A percentile compares a stretch with the other conserved stretches of the same genome.
Conservation (phyloP, 2,113 vertebrate species). For the Thymallus thymallus region DNA sequence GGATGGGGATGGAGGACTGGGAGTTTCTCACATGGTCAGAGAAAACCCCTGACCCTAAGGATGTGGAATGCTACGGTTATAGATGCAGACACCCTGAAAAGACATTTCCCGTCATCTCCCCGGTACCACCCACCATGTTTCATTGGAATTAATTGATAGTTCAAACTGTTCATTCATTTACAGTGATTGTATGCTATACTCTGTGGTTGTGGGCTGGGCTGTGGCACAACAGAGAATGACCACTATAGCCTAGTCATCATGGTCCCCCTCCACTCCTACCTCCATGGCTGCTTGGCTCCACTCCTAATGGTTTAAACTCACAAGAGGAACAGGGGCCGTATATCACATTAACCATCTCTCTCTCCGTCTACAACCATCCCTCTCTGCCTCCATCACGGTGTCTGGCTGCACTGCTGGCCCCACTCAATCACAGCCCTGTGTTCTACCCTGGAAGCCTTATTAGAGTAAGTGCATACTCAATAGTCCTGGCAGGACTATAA, state of each 20-base stretch:
- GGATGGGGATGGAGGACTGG: not conserved
- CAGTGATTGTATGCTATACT: no score
- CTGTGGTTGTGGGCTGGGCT: no score
- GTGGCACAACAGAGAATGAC: no score
- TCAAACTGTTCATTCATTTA: no score
- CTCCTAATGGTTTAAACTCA: not conserved
- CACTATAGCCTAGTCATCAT: not conserved
- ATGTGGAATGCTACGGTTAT: not conserved
- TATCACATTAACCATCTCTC: constrained; percentile 11
- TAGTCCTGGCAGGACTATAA: not conserved
- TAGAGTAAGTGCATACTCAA: constrained; percentile 1
- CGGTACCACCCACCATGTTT: not conserved
- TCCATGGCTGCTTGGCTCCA: not conserved
- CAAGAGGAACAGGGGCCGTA: not conserved
- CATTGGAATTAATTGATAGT: no score
- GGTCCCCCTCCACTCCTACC: not conserved
- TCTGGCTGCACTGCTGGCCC: not conserved
- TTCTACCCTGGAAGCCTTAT: not conserved
- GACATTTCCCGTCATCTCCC: not conserved
- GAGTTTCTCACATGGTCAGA: not conserved
- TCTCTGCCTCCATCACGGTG: no score
- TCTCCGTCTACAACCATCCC: not conserved
- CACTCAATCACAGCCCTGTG: not conserved
- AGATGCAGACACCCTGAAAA: no score
- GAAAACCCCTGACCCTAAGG: not conserved